phyloP scores from a whole-genome alignment of 2,797 vertebrate genomes.

The Fringilla coelebs region DNA sequence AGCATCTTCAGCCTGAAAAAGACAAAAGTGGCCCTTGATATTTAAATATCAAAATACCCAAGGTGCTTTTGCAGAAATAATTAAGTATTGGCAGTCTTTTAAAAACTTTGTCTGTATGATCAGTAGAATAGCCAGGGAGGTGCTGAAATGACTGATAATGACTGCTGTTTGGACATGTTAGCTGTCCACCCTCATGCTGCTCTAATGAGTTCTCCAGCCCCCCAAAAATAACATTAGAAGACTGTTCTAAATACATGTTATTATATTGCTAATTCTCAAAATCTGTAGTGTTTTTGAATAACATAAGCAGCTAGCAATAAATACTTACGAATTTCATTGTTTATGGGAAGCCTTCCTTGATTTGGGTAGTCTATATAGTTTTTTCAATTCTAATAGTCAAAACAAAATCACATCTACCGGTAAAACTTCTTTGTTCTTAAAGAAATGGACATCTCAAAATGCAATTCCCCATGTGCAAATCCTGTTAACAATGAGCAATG shows the following conservation, averaged over 20 bases:
- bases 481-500: neutral
- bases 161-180: neutral
- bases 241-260: neutral
- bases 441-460: neutral
- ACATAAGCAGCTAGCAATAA: neutral
- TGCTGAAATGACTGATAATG: neutral
- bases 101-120: neutral
- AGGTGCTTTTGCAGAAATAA: neutral
- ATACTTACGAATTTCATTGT: neutral
- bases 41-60: neutral
- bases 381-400: neutral
- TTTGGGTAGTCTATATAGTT: neutral
- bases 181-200: neutral
- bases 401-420: neutral
- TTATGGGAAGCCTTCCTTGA: neutral
- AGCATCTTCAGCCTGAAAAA: slow-evolving; percentile 51
- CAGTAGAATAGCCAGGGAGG: neutral
- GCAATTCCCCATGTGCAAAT: neutral
- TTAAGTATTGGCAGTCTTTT: neutral
- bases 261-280: neutral
- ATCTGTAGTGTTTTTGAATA: neutral
- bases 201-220: neutral
- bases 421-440: neutral
- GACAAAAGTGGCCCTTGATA: neutral
- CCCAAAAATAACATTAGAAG: neutral